Base-by-base conservation (phyloP, 1,140 invertebrate species). In the Ceratina australensis region DNA sequence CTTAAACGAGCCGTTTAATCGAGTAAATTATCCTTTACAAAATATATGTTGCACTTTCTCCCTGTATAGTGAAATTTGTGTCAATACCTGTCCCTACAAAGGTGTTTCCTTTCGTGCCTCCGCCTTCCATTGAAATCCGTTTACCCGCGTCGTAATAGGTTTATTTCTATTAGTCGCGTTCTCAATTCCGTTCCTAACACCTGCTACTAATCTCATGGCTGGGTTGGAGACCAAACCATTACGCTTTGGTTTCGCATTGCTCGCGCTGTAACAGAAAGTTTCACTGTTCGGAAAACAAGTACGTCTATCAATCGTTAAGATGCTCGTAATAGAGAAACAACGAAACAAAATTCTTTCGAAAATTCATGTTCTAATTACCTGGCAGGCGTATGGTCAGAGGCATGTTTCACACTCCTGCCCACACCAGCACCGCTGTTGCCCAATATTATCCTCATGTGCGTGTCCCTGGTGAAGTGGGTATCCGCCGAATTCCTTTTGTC, bases 171-270 rank as follows among this genome's bases (percentile, higher is more conserved):
- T 92, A 71, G 91, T 92, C 60, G 91, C 91, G 88, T 92, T 92
- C 86, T 95, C 95, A 83, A 95, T 93, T 81, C 95, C 95, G 89
- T 94, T 95, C 86, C 94, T 94, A 81, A 97, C 96, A 52, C 94
- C 94, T 28, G 93, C 93, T 50, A 94, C 93, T 68, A 96, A 93
- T 85, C 96, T 93, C 93, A 97, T 95, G 71, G 97, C 97, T 52
- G 97, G 97, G 90, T 98, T 98, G 4, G 97, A 97, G 12, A 98
- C 97, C 79, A 98, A 97, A 5, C 97, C 97, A 89, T 98, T 98
- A 79, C 97, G 94, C 90, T 95, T 95, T 87, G 94, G 94, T 90
- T 96, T 96, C 80, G 93, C 89, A 89, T 92, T 93, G 71, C 91
- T 93, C 69, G 84, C 87, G 75, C 92, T 93, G 71, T 71, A 90